Conservation (phyloP, 2,797 vertebrate species). For the Gymnocypris eckloni region DNA sequence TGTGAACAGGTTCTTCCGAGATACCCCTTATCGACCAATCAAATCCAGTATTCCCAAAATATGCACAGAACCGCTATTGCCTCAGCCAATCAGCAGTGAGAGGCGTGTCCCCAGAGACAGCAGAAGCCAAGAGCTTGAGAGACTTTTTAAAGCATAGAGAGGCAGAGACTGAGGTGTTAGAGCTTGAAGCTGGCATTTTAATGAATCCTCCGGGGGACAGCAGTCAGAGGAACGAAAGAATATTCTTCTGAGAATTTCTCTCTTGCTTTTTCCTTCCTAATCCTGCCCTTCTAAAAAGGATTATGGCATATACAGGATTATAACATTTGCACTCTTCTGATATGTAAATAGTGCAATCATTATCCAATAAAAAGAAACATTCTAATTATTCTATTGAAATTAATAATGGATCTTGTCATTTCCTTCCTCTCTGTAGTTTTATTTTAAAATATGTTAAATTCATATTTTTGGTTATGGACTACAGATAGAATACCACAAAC, state of each 20-base stretch:
- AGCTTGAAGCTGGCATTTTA: slow-evolving; percentile 58
- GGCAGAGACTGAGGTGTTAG: slow-evolving; percentile 23
- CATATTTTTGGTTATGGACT: neutral
- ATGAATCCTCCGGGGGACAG: slow-evolving; percentile 33
- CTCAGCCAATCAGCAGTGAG: slow-evolving; percentile 27
- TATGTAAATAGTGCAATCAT: neutral
- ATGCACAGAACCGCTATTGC: neutral
- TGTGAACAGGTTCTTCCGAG: slow-evolving; percentile 8
- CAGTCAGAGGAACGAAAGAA: slow-evolving; percentile 44
- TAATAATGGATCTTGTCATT: neutral
- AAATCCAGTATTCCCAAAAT: slow-evolving; percentile 38
- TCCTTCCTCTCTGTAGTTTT: neutral
- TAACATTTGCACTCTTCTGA: neutral
- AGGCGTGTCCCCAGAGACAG: slow-evolving; percentile 20
- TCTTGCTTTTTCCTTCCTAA: neutral
- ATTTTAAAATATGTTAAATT: neutral
- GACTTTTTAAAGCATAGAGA: slow-evolving; percentile 36
- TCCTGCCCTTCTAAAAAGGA: slow-evolving; percentile 2
- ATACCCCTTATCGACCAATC: slow-evolving; percentile 39
- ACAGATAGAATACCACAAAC: neutral
- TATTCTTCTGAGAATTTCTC: slow-evolving; percentile 27
- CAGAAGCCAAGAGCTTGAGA: slow-evolving; percentile 28
- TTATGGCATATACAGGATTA: neutral
- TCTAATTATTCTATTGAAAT: neutral
- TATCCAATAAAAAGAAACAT: neutral